Percentiles rank a stretch among this genome's conserved stretches.
These are phyloP conservation scores for Meriones psammophilus DNA, from an alignment of 2,797 vertebrate species.

Conservation along the genomic window DNA sequence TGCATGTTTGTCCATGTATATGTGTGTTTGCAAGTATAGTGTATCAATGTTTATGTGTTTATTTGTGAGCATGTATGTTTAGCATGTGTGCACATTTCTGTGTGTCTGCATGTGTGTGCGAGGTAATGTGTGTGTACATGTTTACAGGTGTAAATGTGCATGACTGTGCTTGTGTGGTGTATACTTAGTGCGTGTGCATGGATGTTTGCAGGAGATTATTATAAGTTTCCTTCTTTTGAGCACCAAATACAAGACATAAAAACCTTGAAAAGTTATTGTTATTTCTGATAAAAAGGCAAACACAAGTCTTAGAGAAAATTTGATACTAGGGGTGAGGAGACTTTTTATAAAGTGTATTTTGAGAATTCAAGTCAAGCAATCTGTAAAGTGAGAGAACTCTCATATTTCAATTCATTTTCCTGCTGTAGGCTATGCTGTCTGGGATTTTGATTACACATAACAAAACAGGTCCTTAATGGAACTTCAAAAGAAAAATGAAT, in stretches of 20 bases:
- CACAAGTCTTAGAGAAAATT: background rate
- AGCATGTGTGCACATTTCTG: background rate
- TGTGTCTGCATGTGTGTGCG: too few relatives aligned
- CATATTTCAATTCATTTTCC: background rate
- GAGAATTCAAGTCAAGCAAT: background rate
- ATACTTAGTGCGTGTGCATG: too few relatives aligned
- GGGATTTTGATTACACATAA: constrained; percentile 18
- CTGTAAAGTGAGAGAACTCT: background rate
- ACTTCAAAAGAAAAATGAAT: background rate
- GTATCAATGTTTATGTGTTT: background rate
- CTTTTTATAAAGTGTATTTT: background rate
- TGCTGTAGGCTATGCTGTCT: background rate
- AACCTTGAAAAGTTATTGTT: background rate
- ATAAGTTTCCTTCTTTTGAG: background rate
- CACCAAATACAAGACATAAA: background rate
- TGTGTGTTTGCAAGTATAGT: background rate
- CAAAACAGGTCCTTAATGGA: background rate
- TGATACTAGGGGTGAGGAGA: background rate
- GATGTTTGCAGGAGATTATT: background rate
- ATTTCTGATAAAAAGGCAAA: constrained; percentile 32
- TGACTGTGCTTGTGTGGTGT: background rate
- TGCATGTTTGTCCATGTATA: background rate
- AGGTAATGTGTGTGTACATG: too few relatives aligned
- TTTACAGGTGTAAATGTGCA: background rate
- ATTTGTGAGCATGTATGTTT: background rate